These are phyloP conservation scores for Meliscaeva auricollis DNA, from an alignment of 2,888 invertebrate species.

Conservation along the genomic window DNA sequence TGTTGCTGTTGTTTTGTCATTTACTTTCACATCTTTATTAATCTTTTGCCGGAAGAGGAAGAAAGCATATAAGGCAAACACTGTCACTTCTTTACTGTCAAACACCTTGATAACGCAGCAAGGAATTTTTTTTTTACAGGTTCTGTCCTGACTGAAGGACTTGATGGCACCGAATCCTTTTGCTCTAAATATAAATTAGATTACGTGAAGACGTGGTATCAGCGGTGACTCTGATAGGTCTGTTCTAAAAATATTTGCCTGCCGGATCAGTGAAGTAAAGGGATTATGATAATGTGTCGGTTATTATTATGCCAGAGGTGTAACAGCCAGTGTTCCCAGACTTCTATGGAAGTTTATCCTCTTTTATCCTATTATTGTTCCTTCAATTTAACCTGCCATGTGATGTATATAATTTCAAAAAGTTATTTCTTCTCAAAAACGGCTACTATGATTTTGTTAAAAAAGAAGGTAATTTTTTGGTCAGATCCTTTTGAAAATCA, in stretches of 20 bases:
- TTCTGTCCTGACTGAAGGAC: slow-evolving; percentile 30
- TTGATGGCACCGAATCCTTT: slow-evolving; percentile 55
- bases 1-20: slow-evolving; percentile 43
- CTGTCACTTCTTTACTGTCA: slow-evolving; percentile 39
- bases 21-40: slow-evolving; percentile 60
- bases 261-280: neutral
- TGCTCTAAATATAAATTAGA: slow-evolving; percentile 49
- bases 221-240: neutral
- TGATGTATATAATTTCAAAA: too few relatives aligned
- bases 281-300: slow-evolving; percentile 22
- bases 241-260: slow-evolving; percentile 34
- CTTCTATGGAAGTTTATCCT: slow-evolving; percentile 16
- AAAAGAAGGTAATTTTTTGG: too few relatives aligned
- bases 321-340: neutral
- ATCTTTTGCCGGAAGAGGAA: slow-evolving; percentile 46
- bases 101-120: slow-evolving; percentile 28
- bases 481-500: too few relatives aligned
- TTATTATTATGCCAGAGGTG: neutral
- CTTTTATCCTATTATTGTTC: too few relatives aligned
- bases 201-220: slow-evolving; percentile 26
- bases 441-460: too few relatives aligned
- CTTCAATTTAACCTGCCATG: too few relatives aligned
- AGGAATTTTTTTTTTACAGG: slow-evolving; percentile 39
- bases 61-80: slow-evolving; percentile 36
- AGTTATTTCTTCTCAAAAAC: too few relatives aligned